Percentiles rank a stretch among this genome's conserved stretches.
phyloP scores from a whole-genome alignment of 2,113 vertebrate species.

The Vicugna pacos region DNA sequence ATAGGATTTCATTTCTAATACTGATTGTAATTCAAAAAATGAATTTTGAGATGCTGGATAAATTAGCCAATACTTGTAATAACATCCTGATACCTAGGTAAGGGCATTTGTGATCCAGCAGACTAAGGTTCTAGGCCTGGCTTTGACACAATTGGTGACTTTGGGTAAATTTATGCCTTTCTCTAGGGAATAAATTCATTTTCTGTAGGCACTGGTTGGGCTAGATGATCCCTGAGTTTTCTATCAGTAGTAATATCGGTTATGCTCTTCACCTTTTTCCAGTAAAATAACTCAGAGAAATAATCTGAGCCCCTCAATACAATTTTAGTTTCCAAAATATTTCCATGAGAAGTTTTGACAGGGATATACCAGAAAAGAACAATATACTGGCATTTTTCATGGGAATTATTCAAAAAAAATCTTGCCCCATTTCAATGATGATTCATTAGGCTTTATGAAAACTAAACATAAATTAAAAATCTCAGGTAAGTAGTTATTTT shows the following conservation, averaged over 20 bases:
- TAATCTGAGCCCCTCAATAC: not conserved
- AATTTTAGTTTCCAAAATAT: not conserved
- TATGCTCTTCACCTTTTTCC: not conserved
- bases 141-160: not conserved
- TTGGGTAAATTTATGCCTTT: not conserved
- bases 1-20: not conserved
- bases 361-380: not conserved
- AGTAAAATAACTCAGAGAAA: not conserved
- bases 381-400: not conserved
- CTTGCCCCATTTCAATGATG: not conserved
- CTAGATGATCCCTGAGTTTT: not conserved
- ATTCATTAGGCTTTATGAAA: not conserved
- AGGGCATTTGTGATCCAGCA: not conserved
- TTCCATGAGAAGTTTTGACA: not conserved
- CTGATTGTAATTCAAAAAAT: not conserved
- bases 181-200: not conserved
- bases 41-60: not conserved
- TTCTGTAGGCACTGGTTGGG: not conserved
- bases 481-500: slow-evolving; percentile 4
- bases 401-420: not conserved
- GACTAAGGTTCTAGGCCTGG: not conserved
- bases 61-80: not conserved
- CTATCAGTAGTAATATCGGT: not conserved
- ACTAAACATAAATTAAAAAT: not conserved
- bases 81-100: not conserved